These are phyloP conservation scores for Sinocyclocheilus grahami DNA, from an alignment of 2,113 vertebrate genomes.

Conservation along the genomic window DNA sequence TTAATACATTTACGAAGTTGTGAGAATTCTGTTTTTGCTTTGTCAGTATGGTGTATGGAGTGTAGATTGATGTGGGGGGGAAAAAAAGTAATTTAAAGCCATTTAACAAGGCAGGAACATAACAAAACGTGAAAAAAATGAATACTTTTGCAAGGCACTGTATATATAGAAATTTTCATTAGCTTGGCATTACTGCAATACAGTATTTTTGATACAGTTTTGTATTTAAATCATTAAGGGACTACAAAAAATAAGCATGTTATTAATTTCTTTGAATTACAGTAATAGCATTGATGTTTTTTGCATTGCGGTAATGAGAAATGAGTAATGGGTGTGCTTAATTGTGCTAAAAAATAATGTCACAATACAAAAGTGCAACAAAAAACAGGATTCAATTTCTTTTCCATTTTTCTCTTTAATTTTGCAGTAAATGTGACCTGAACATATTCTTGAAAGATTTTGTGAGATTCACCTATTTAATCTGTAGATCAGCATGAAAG, in stretches of 20 bases:
- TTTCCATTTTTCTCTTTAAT: background rate
- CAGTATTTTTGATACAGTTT: background rate
- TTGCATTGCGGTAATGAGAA: background rate
- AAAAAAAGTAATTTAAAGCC: too few species aligned
- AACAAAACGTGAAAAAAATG: too few species aligned
- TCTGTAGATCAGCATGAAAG: background rate
- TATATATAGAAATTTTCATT: too few species aligned
- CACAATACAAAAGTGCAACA: background rate
- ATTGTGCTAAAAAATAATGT: background rate
- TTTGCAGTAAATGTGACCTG: background rate
- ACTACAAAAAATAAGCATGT: background rate
- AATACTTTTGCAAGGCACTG: too few species aligned
- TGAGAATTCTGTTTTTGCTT: too few species aligned
- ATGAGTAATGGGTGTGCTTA: background rate
- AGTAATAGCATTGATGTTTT: background rate
- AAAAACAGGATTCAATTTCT: background rate
- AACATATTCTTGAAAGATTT: background rate
- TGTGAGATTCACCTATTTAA: background rate
- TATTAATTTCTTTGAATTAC: background rate
- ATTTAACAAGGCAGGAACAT: too few species aligned
- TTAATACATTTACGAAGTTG: too few species aligned
- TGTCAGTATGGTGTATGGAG: too few species aligned
- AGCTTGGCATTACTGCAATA: too few species aligned
- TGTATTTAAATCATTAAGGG: background rate
- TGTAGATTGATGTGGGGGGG: too few species aligned